Base-by-base conservation (phyloP, 1,140 invertebrate species). In the Helicoverpa zea region DNA sequence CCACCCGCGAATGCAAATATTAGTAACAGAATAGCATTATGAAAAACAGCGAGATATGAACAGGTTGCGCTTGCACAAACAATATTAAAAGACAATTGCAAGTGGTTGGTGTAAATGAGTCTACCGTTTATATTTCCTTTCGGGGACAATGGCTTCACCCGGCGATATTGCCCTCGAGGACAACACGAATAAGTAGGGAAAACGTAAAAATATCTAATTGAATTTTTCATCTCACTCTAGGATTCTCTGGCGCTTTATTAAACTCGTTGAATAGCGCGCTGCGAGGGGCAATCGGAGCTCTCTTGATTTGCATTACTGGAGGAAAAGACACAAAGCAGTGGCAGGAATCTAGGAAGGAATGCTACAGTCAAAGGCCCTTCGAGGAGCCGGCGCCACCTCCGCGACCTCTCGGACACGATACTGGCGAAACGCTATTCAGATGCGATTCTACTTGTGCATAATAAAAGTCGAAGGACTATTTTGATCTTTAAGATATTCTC, bases 161-260 rank as follows among this genome's bases (percentile, higher is more conserved):
- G 81, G 63, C 79, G 61, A 83, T 85, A 85, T 83, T 84, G 79
- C 81, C 74, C 82, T 66, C 52, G 81, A 83, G 82, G 77, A 81
- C 79, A 85, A 85, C 80, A 81, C 59, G 79, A 83, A 84, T 84
- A 84, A 87, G 77, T 84, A 83, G 59, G 63, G 77, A 78, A 84
- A 85, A 84, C 81, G 79, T 84, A 85, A 85, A 86, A 86, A 86
- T 84, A 86, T 85, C 83, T 88, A 87, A 88, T 88, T 88, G 87
- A 88, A 87, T 88, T 88, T 87, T 84, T 87, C 85, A 88, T 88
- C 79, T 82, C 76, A 72, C 76, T 82, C 80, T 83, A 82, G 78
- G 79, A 83, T 83, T 82, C 80, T 81, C 83, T 63, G 78, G 72
- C 82, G 79, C 84, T 87, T 87, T 87, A 87, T 86, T 88, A 86